Evolutionary conservation across 2,888 invertebrate genomes (phyloP), one percentile per base, ranked within the genome.

Genomic region (Colostygia pectinataria): DNA sequence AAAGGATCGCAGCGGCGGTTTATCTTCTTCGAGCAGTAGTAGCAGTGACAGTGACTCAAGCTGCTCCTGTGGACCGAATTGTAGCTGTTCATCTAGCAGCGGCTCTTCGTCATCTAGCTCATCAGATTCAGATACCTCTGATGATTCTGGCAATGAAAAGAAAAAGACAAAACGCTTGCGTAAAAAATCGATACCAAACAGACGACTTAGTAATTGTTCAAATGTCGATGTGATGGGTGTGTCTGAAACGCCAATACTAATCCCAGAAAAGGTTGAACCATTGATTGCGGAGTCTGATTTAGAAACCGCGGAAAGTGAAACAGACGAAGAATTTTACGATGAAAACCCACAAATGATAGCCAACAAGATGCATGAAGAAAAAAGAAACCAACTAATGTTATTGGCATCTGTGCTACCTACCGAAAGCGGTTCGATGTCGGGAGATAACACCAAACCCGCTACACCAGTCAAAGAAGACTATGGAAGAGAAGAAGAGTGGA

Each of bases 251-350:
- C 84, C 85, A 10, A 72, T 85, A 57, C 67, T 90, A 51, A 73
- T 90, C 12, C 87, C 89, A 24, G 88, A 90, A 63, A 87, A 90
- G 62, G 71, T 84, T 0, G 94, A 94, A 62, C 91, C 92, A 0
- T 85, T 93, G 0, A 93, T 96, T 53, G 91, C 93, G 24, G 97
- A 97, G 82, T 95, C 96, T 0, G 97, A 97, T 80, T 90, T 97
- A 39, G 96, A 96, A 63, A 97, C 97, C 0, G 94, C 95, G 9
- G 95, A 96, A 77, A 94, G 95, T 37, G 95, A 95, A 57, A 96
- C 96, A 0, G 96, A 96, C 76, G 96, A 96, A 83, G 96, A 96
- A 63, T 96, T 96, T 78, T 97, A 96, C 73, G 96, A 97, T 72
- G 93, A 95, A 65, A 93, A 96, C 77, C 96, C 96, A 0, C 95